Evolutionary conservation across 2,797 vertebrate species (phyloP), one percentile per base, ranked within the genome.

Genomic region (Premnoplex brunnescens): DNA sequence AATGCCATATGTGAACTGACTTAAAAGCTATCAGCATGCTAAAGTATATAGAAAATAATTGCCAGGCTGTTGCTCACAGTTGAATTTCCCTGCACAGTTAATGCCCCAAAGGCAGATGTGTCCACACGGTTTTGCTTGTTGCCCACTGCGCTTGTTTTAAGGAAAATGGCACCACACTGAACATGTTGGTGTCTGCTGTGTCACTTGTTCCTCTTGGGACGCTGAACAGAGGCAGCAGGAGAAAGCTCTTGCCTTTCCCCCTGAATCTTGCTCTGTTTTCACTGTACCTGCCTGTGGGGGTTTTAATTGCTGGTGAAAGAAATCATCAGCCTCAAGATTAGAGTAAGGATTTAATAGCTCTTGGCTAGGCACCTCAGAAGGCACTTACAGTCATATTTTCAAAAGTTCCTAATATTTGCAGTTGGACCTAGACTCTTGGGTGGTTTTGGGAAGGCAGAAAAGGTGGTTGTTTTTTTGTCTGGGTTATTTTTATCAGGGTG

Each of bases 1-100:
- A 55, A 0, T 30, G 36, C 52, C 20, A 1, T 17, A 13, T 0
- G 0, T 37, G 41, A 89, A 55, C 14, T 36, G 49, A 44, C 18
- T 52, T 75, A 30, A 51, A 89, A 79, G 30, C 37, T n/a, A 19
- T 34, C 6, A 12, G 56, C 12, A 37, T 4, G 26, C 22, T 75
- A 7, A 43, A n/a, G 18, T 12, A 30, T 21, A 39, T 26, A 43
- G 48, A 71, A 81, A 87, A 75, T 7, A 44, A 75, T n/a, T 22
- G 11, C 12, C 51, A 48, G n/a, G 64, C 30, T 37, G 43, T 28
- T 84, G 51, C 41, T 85, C 7, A 10, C 1, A 36, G 46, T 2
- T 36, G 9, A 48, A 5, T 62, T 79, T 60, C 55, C n/a, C 22
- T 75, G 16, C 9, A 27, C 73, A 83, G 39, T 13, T 43, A 44